phyloP scores from a whole-genome alignment of 2,888 invertebrate genomes.

The Aleiodes testaceus region DNA sequence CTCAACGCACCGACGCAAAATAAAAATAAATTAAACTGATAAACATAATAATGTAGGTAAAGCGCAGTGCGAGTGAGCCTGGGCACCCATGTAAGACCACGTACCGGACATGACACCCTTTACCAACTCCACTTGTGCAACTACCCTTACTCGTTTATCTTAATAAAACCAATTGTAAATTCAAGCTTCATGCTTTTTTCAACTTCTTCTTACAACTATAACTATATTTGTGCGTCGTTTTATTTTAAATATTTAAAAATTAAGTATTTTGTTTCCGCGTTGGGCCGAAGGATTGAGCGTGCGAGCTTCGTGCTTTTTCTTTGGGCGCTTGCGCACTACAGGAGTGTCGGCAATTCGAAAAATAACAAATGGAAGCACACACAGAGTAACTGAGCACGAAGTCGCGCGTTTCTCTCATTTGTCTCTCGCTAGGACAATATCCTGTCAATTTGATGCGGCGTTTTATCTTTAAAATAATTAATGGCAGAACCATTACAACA shows the following conservation, averaged over 20 bases:
- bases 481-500: not conserved
- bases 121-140: slow-evolving; percentile 28
- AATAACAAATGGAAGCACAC: slow-evolving; percentile 19
- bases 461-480: slow-evolving; percentile 18
- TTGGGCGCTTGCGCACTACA: slow-evolving; percentile 20
- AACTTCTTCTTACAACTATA: not conserved
- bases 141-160: slow-evolving; percentile 26
- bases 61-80: slow-evolving; percentile 63
- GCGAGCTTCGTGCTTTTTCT: slow-evolving; percentile 34
- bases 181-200: slow-evolving; percentile 27
- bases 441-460: slow-evolving; percentile 8
- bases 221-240: slow-evolving; percentile 3
- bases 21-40: slow-evolving; percentile 34
- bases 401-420: slow-evolving; percentile 43
- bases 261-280: not conserved
- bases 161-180: slow-evolving; percentile 23
- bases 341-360: slow-evolving; percentile 6
- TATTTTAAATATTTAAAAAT: not conserved
- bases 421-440: slow-evolving; percentile 31
- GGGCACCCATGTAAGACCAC: slow-evolving; percentile 70
- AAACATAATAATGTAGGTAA: slow-evolving; percentile 40
- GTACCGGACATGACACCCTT: slow-evolving; percentile 57
- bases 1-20: slow-evolving; percentile 58
- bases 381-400: slow-evolving; percentile 42
- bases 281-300: slow-evolving; percentile 21